phyloP scores from a whole-genome alignment of 2,888 invertebrate genomes.

The Apamea crenata region DNA sequence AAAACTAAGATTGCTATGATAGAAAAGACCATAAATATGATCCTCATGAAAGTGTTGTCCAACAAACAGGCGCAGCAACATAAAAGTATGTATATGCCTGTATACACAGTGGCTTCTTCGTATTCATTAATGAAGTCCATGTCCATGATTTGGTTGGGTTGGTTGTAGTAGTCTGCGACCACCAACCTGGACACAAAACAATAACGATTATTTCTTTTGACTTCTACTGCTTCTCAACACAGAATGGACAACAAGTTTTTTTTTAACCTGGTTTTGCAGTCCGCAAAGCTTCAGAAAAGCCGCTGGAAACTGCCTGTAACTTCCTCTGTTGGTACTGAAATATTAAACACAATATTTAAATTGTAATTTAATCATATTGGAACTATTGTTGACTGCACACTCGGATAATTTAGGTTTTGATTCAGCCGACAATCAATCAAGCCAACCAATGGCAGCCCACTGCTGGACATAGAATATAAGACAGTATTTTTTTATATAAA shows the following conservation, averaged over 20 bases:
- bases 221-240: background rate
- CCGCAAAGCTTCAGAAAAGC: background rate
- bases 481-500: background rate
- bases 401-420: background rate
- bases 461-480: background rate
- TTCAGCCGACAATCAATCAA: background rate
- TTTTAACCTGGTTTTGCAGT: conserved; percentile 1
- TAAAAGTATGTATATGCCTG: background rate
- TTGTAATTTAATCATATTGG: background rate
- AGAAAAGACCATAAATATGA: background rate
- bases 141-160: background rate
- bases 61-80: background rate
- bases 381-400: background rate
- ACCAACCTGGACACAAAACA: conserved; percentile 22
- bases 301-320: background rate
- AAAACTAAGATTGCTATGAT: background rate
- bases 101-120: background rate
- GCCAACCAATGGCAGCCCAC: too few relatives aligned
- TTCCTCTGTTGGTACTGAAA: background rate
- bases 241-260: background rate
- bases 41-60: background rate
- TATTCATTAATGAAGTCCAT: background rate
- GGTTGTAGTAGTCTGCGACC: background rate
- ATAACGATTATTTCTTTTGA: background rate
- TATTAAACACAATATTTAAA: background rate